These are phyloP conservation scores for Passer domesticus DNA, from an alignment of 2,113 vertebrate genomes.

Conservation along the genomic window DNA sequence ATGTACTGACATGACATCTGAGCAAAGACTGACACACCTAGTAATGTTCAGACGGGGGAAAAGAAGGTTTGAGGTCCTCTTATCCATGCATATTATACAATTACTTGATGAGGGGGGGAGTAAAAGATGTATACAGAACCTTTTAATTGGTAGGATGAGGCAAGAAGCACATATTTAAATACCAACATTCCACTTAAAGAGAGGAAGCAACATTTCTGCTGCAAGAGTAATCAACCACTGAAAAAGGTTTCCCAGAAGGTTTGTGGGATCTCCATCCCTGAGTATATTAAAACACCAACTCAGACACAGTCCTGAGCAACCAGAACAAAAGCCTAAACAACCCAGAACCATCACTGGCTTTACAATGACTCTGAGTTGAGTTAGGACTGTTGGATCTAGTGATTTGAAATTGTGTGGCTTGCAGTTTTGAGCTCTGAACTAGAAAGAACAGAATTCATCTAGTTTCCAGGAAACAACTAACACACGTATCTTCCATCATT, in stretches of 20 bases:
- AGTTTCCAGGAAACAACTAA: not conserved
- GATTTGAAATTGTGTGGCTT: not conserved
- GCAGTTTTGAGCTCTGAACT: not conserved
- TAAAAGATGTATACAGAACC: not conserved
- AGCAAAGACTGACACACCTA: not conserved
- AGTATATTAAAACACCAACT: not conserved
- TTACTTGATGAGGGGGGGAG: rapidly evolving
- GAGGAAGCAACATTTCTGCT: not conserved
- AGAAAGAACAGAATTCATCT: not conserved
- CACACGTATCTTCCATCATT: not conserved
- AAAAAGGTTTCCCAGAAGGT: not conserved
- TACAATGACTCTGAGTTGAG: not conserved
- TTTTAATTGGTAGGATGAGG: not conserved
- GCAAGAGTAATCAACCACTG: not conserved
- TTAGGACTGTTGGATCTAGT: not conserved
- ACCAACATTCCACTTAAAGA: not conserved
- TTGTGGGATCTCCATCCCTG: not conserved
- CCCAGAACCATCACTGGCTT: not conserved
- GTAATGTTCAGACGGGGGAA: not conserved
- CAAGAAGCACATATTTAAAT: not conserved
- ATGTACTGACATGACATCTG: not conserved
- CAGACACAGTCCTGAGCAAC: not conserved
- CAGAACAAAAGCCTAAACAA: not conserved
- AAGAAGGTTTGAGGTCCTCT: not conserved
- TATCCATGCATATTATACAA: not conserved